These are phyloP conservation scores for Malachius bipustulatus DNA, from an alignment of 2,888 invertebrate species.

Conservation along the genomic window DNA sequence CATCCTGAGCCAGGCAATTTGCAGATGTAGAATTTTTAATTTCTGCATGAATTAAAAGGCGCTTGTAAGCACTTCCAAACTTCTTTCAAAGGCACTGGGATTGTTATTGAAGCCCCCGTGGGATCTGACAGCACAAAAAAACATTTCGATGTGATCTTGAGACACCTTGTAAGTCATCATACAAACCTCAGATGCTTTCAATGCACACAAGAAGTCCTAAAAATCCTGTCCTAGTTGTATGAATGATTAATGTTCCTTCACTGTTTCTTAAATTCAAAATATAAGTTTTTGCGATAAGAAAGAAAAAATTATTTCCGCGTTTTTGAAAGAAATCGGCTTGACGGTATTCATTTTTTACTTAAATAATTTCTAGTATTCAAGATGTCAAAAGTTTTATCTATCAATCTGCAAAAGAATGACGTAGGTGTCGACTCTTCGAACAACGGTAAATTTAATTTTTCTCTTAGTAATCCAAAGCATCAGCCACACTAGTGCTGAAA, in stretches of 20 bases:
- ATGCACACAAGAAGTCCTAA: conserved; percentile 7
- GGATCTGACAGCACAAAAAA: too few species aligned
- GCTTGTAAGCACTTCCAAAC: conserved; percentile 19
- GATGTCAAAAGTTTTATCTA: conserved; percentile 22
- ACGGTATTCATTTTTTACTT: not conserved
- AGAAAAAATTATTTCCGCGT: not conserved
- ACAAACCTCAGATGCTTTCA: conserved; percentile 3
- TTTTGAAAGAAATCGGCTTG: conserved; percentile 3
- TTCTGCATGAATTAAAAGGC: conserved; percentile 16
- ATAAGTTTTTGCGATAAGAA: not conserved
- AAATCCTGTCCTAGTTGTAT: conserved; percentile 5
- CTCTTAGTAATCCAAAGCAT: conserved; percentile 20
- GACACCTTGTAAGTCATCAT: conserved; percentile 9
- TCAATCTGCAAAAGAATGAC: conserved; percentile 16
- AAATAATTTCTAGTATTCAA: conserved; percentile 19
- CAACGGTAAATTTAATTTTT: conserved; percentile 15
- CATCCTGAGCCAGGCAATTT: conserved; percentile 9
- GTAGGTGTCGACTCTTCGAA: conserved; percentile 19
- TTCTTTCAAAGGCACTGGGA: conserved; percentile 16
- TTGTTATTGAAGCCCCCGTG: conserved; percentile 20
- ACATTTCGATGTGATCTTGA: too few species aligned
- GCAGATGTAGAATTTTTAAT: conserved; percentile 6
- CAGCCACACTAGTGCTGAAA: conserved; percentile 17
- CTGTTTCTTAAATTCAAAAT: conserved; percentile 12
- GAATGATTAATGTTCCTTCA: conserved; percentile 8